Conservation (phyloP, 1,140 invertebrate species). For the Drosophila tsacasi region DNA sequence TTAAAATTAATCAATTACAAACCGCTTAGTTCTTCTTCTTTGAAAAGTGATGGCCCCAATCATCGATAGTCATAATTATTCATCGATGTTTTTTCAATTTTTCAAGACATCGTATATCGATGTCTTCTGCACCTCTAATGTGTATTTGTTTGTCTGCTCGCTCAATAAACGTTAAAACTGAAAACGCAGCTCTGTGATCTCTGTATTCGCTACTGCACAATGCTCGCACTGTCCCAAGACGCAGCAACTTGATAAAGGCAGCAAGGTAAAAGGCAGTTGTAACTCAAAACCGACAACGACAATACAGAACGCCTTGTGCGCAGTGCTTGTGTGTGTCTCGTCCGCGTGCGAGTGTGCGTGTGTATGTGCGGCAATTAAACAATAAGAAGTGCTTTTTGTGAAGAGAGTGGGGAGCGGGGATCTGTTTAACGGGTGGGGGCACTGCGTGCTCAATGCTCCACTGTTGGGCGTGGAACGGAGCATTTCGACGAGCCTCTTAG, state of each 20-base stretch:
- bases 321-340: constrained; percentile 28
- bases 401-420: background rate
- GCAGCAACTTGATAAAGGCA: constrained; percentile 66
- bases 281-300: constrained; percentile 63
- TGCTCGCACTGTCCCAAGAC: constrained; percentile 31
- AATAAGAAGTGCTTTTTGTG: constrained; percentile 54
- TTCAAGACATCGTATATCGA: too few species aligned
- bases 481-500: constrained; percentile 16
- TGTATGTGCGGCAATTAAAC: constrained; percentile 66
- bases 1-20: too few species aligned
- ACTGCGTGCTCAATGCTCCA: constrained; percentile 35
- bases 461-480: constrained; percentile 67
- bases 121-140: constrained; percentile 1
- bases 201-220: constrained; percentile 16
- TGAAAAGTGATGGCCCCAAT: too few species aligned
- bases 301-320: constrained; percentile 50
- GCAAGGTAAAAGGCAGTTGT: constrained; percentile 66
- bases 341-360: constrained; percentile 18
- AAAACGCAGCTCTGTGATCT: constrained; percentile 22
- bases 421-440: constrained; percentile 21
- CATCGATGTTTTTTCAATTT: too few species aligned
- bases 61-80: too few species aligned
- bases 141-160: constrained; percentile 47
- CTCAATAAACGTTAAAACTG: constrained; percentile 33
- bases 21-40: too few species aligned